A percentile compares a stretch with the other conserved stretches of the same genome.
These are phyloP conservation scores for Calliphora vomitoria DNA, from an alignment of 2,888 invertebrate genomes.

Conservation along the genomic window DNA sequence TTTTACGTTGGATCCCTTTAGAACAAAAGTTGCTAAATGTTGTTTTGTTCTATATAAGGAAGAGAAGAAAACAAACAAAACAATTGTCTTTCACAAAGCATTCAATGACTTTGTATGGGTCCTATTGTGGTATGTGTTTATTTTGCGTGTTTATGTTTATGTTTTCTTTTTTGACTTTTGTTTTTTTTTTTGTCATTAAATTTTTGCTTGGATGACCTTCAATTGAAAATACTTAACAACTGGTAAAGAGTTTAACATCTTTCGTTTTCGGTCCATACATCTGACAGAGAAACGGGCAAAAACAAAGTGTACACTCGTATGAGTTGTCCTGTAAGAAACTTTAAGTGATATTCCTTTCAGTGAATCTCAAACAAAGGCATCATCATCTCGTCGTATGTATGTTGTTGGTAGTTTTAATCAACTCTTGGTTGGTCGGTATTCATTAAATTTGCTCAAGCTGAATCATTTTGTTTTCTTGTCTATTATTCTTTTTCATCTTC, in stretches of 20 bases:
- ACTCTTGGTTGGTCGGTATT: constrained; percentile 45
- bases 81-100: constrained; percentile 28
- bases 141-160: not conserved
- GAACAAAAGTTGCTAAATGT: not conserved
- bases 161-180: not conserved
- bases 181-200: constrained; percentile 73
- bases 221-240: constrained; percentile 75
- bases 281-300: not conserved
- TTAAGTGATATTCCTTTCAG: not conserved
- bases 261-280: constrained; percentile 43
- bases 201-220: constrained; percentile 80
- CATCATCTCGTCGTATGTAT: not conserved
- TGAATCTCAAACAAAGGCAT: constrained; percentile 26
- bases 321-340: constrained; percentile 45
- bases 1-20: not conserved
- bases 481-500: constrained; percentile 43
- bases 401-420: constrained; percentile 42
- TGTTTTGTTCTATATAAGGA: not conserved
- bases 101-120: constrained; percentile 31
- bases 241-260: constrained; percentile 57
- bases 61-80: not conserved
- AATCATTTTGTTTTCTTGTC: constrained; percentile 57
- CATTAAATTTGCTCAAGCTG: constrained; percentile 63
- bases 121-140: constrained; percentile 53
- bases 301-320: not conserved